Evolutionary conservation across 1,140 invertebrate species (phyloP), one percentile per base, ranked within the genome.

Genomic region (Aphelinus atriplicis): DNA sequence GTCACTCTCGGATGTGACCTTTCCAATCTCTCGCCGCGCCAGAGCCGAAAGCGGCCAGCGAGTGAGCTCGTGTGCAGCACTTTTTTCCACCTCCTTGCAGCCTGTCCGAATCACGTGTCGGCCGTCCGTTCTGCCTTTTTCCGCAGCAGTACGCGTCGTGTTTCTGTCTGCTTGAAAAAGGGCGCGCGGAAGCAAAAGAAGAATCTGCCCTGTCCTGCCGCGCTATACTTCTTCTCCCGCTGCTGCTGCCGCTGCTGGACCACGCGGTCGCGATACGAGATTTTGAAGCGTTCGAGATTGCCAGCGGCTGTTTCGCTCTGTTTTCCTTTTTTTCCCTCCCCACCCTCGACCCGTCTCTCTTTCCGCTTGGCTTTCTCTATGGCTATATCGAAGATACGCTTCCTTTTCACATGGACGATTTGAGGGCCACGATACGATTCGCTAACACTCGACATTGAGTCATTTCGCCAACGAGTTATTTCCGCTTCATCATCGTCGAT

Each of bases 241-340:
- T 26, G 26, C 26, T 26, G 26, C 26, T 26, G 26, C 26, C 26
- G 26, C 26, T 26, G 26, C 26, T 26, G 26, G 26, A 26, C 26
- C 26, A 26, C 26, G 26, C 58, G 42, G 3, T 65, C 6, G 10
- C 63, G 47, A 64, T 64, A 64, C 63, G 63, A 51, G 63, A 48
- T 47, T 65, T 65, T 65, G 47, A 65, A 65, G 45, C 63, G n/a
- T 51, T 65, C 63, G n/a, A 51, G 63, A 65, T 65, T 65, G 5
- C 48, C 7, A 48, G 45, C 10, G 47, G 67, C 6, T 26, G 26
- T 51, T 61, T 71, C 3, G 3, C 46, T 71, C 51, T 9, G 1
- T 57, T 64, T 56, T 63, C 51, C 56, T 57, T n/a, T 45, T 60
- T 66, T 63, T 50, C 48, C 26, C 26, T 26, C 26, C 26, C 42